Base-by-base conservation (phyloP, 1,140 invertebrate genomes). In the Gryllus bimaculatus region DNA sequence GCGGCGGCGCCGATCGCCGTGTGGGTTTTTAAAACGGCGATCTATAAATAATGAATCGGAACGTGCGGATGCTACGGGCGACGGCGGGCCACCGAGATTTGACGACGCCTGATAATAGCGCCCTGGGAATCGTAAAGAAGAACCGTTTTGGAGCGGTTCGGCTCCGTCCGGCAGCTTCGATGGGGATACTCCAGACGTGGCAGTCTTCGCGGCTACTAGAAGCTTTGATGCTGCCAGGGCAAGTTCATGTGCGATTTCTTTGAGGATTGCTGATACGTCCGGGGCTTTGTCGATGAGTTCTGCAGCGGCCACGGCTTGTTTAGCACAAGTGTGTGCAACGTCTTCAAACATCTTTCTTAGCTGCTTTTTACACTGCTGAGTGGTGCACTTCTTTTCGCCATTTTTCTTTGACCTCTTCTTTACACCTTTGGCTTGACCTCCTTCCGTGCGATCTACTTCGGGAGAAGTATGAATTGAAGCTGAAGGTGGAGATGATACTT, bases 41-140 rank as follows among this genome's bases (percentile, higher is more conserved):
- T 66, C 54, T 66, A 66, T 66, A 66, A 66, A 66, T 66, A 66
- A 66, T 66, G 54, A 66, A 66, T 66, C 54, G 18, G 54, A 66
- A 66, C 54, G 54, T 66, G 54, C 54, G 10, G 54, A 66, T 66
- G 54, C 10, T 18, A 66, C 54, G 18, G 54, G 54, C 54, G 54
- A 66, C 18, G 54, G 54, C 54, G 54, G 54, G 54, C 54, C 10
- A 10, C 54, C 54, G 54, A 66, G 54, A 66, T 66, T 66, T 66
- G 54, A 66, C 54, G 54, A 66, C 54, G 54, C 54, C 18, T 66
- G 54, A 66, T 66, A 66, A 66, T 66, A 66, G 54, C 54, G 54
- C 54, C 54, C 18, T 66, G 54, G 54, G 54, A 66, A 66, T 66
- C 54, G 54, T 66, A 66, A 66, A 66, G 54, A 66, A 66, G 54